These are phyloP conservation scores for Drosophila melanogaster DNA, from an alignment of 1,140 invertebrate species.

Conservation along the genomic window DNA sequence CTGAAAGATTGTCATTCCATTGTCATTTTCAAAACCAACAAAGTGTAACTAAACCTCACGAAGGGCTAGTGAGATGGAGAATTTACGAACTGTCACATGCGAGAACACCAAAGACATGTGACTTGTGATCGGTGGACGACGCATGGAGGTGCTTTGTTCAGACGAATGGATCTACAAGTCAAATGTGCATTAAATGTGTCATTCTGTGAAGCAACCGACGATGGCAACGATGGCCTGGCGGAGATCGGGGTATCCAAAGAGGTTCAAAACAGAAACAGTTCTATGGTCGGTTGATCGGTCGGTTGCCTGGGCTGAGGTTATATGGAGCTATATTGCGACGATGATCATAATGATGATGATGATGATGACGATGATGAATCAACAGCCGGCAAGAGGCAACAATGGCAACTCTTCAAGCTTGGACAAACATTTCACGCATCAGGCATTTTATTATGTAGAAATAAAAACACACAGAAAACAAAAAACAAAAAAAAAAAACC, in stretches of 20 bases:
- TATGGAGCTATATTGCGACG: constrained; percentile 40
- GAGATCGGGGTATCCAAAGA: constrained; percentile 41
- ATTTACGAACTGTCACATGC: constrained; percentile 51
- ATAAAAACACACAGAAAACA: constrained; percentile 44
- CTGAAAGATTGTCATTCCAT: constrained; percentile 63
- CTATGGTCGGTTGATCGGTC: constrained; percentile 66
- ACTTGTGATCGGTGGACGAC: constrained; percentile 1
- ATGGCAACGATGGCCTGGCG: constrained; percentile 29
- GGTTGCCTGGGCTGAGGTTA: constrained; percentile 74
- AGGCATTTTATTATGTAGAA: constrained; percentile 83
- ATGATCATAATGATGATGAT: constrained; percentile 40
- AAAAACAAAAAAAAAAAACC: constrained; percentile 4
- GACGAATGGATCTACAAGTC: constrained; percentile 77
- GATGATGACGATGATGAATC: constrained; percentile 65
- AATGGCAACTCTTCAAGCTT: constrained; percentile 83
- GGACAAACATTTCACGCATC: constrained; percentile 84
- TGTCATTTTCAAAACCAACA: constrained; percentile 84
- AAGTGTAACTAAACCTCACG: constrained; percentile 75
- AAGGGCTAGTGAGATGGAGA: constrained; percentile 40
- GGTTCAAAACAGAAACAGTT: constrained; percentile 29
- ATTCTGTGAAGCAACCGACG: constrained; percentile 67
- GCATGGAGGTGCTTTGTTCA: constrained; percentile 49
- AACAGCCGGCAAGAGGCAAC: constrained; percentile 68
- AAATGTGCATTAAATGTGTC: constrained; percentile 83
- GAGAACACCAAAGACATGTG: constrained; percentile 37